A percentile compares a stretch with the other conserved stretches of the same genome.
Conservation (phyloP, 2,888 invertebrate species). For the Cerceris rybyensis region DNA sequence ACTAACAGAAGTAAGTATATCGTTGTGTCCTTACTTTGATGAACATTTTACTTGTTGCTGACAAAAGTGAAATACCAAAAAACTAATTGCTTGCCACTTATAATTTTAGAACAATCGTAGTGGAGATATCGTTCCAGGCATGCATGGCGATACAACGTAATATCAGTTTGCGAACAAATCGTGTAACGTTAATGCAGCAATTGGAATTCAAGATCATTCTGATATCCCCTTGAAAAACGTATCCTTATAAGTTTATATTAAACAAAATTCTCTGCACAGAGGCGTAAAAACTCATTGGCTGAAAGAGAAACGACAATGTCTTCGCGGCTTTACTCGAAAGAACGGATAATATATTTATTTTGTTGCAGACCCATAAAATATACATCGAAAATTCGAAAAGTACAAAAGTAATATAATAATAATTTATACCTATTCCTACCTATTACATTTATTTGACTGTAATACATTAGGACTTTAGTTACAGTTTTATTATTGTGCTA, state of each 20-base stretch:
- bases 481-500: background rate
- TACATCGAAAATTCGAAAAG: background rate
- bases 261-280: no score
- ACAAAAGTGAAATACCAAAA: no score
- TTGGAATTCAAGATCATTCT: no score
- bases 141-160: background rate
- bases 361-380: slow-evolving; percentile 5
- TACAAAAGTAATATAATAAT: background rate
- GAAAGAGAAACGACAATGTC: no score
- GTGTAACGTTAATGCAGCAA: no score
- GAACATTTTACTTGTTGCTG: background rate
- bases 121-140: background rate
- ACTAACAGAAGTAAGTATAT: background rate
- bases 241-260: no score
- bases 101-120: background rate
- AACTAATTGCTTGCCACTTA: background rate
- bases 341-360: background rate
- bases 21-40: background rate
- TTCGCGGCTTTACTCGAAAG: no score
- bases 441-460: background rate
- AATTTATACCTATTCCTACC: background rate
- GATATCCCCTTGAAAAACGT: no score
- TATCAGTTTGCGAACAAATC: background rate
- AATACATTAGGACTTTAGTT: background rate
- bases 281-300: no score